Evolutionary conservation across 2,888 invertebrate genomes (phyloP), one percentile per base, ranked within the genome.

Genomic region (Phyto melanocephala): DNA sequence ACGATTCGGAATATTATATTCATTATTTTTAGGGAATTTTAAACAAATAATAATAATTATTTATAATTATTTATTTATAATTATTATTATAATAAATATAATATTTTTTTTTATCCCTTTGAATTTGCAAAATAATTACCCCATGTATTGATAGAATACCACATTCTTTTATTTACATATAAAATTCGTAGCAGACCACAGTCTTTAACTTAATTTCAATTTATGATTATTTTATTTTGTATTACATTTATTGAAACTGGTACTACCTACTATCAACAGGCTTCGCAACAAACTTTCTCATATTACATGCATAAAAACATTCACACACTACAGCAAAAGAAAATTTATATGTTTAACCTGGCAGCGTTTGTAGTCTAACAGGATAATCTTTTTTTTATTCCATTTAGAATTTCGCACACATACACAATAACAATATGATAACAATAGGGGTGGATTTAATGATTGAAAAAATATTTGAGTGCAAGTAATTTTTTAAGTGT

Each of bases 181-280:
- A 24, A 70, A 71, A 20, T 47, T 22, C 10, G 4, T 6, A n/a
- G 6, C 15, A 58, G 1, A 72, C 79, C 60, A 80, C 72, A 67
- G 79, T 80, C 7, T 13, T 20, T 10, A 15, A 56, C 2, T 17
- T 22, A 22, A 52, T 42, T 22, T 65, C 24, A 15, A 58, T 56
- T 62, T 60, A 20, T 42, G 40, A 67, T 67, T 47, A 58, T 58
- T 77, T 76, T 54, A 45, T 72, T 65, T 71, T 71, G 47, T 15
- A 74, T 63, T 77, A 45, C 50, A 28, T 56, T 60, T 76, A 62
- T 72, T 75, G 67, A 65, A 65, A 37, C 79, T 65, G 79, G 79
- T 70, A 6, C 4, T 28, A 28, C 28, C n/a, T 28, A 45, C 79
- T 72, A 78, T 81, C 82, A 82, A 82, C 82, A 82, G 82, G 82